Evolutionary conservation across 2,797 vertebrate genomes (phyloP).

Genomic region (Simalia tracyae): DNA sequence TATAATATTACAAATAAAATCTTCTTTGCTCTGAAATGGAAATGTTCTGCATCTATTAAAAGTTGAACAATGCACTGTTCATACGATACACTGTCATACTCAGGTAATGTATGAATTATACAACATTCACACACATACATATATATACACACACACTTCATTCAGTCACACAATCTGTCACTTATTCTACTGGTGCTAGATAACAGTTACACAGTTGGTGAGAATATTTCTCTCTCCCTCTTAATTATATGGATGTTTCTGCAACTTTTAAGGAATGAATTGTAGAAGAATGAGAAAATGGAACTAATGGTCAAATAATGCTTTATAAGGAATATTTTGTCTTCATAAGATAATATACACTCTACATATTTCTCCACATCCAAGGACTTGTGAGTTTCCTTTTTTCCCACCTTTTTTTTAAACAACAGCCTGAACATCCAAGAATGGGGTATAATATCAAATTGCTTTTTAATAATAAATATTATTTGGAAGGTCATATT

Average conservation of each 20-base stretch:
- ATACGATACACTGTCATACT: not conserved
- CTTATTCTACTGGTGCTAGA: not conserved
- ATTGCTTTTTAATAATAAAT: not conserved
- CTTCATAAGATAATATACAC: not conserved
- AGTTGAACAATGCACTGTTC: not conserved
- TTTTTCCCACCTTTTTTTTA: not conserved
- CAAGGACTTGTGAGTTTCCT: not conserved
- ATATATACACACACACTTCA: not conserved
- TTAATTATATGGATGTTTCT: not conserved
- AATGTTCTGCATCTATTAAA: not conserved
- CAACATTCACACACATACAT: not conserved
- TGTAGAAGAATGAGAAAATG: slow-evolving; percentile 17
- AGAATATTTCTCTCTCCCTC: not conserved
- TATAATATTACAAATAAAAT: not conserved
- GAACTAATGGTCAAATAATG: slow-evolving; percentile 22
- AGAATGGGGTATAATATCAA: not conserved
- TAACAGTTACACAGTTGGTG: not conserved
- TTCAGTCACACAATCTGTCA: not conserved
- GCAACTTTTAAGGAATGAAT: not conserved
- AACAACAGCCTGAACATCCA: not conserved
- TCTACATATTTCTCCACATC: slow-evolving; percentile 10
- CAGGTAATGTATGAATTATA: not conserved
- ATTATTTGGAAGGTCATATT: slow-evolving; percentile 8
- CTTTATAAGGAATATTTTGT: not conserved
- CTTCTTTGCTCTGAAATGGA: not conserved